Base-by-base conservation (phyloP, 1,140 invertebrate species). In the Calycopis cecrops region DNA sequence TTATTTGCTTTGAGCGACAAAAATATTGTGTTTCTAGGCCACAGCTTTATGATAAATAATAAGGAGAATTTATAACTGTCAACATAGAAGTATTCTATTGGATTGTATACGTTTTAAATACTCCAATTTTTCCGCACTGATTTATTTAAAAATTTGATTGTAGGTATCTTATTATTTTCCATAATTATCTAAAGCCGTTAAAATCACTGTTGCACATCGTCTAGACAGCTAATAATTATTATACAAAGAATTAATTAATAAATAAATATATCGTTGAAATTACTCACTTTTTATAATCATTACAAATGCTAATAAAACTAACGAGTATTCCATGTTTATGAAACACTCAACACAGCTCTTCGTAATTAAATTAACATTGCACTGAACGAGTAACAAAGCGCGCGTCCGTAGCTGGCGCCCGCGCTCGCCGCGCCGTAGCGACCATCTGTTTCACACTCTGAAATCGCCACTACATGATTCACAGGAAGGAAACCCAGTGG, bases 401-500 rank as follows among this genome's bases (percentile, higher is more conserved):
- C 52, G 35, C 48, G 55, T 47, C 52, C 38, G 56, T 52, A 51
- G 48, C 52, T 67, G 62, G 58, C 74, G 58, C 42, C 55, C 65
- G 58, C 70, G 67, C 57, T 59, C 68, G 60, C 51, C 49, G 60
- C 72, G 67, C 67, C 69, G 62, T 68, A 64, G 65, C 57, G 28
- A 59, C 56, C 67, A 71, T 72, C 70, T 69, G 69, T 55, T 67
- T 69, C 62, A 65, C 65, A 62, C 52, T 55, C 50, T 74, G 71
- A 69, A 69, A 69, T 63, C 65, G 63, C 10, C 21, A 66, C 74
- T 56, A 60, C 65, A 73, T 85, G 79, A 86, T 73, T 86, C 80
- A 86, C 79, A 81, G 83, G 75, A 82, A 79, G 76, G 71, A 71
- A 69, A 65, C 67, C 63, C 64, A 71, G 68, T 70, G 59, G 71